Conservation (phyloP, 37 sponge, comb jelly and placozoan species). For the Beroe ovata region DNA sequence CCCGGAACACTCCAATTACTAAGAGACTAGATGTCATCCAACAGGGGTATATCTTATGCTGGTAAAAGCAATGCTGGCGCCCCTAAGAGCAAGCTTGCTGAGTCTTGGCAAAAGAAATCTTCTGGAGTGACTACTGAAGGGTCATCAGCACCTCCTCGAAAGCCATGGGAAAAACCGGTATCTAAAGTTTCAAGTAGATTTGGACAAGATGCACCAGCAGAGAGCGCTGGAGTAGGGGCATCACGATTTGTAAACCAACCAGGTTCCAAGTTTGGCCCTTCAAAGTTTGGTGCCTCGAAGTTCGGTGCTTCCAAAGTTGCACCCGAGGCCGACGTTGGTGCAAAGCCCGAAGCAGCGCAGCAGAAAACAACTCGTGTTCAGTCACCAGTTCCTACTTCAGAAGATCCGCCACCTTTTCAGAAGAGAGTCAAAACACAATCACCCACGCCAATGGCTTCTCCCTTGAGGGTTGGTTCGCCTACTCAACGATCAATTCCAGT, state of each 20-base stretch:
- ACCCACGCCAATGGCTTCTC: neutral
- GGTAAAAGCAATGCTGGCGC: constrained; percentile 28
- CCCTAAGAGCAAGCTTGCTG: constrained; percentile 1
- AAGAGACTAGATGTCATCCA: neutral
- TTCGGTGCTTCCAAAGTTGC: neutral
- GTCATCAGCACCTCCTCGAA: neutral
- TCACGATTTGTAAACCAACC: neutral
- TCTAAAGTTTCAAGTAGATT: constrained; percentile 10
- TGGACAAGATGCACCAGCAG: neutral
- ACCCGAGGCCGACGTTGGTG: neutral
- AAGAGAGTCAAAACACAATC: neutral
- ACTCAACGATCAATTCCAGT: neutral
- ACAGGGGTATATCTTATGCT: constrained; percentile 7
- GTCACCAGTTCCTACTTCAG: neutral
- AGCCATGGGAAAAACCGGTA: constrained; percentile 25
- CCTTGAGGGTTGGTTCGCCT: neutral
- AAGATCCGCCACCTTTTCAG: neutral
- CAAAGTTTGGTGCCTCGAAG: constrained; percentile 24
- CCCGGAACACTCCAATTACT: neutral
- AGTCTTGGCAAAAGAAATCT: constrained; percentile 53
- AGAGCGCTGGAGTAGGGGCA: neutral
- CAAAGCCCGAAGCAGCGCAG: neutral
- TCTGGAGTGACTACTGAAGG: neutral
- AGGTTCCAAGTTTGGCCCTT: neutral
- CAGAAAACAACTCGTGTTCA: neutral